Evolutionary conservation across 2,797 vertebrate species (phyloP), one percentile per base, ranked within the genome.

Genomic region (Tiaroga cobitis): DNA sequence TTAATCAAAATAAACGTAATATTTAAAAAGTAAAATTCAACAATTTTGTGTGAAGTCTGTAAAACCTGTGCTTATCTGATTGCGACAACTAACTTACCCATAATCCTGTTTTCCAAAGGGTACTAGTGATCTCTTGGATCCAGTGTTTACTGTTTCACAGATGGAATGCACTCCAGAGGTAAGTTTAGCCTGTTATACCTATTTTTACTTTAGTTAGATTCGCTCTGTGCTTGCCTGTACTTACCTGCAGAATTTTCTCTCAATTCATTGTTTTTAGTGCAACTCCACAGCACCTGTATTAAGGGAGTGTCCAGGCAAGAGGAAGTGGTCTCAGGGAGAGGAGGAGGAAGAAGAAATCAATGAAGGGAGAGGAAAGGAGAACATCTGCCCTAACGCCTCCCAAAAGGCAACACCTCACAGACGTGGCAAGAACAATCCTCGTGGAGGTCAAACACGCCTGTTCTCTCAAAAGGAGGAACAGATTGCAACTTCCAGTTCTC

Each of bases 321-420:
- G 93, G 89, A 95, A 95, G 87, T 88, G 95, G 19, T 90, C 78
- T 24, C 83, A 7, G 2, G 29, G 26, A 15, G 72, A 78, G 1
- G 86, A 78, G 1, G 86, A 90, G 37, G 89, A 87, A 18, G 88
- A 89, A 0, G 4, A 39, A 4, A 76, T 73, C 1, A 61, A 65
- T 0, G 81, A 84, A 69, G 63, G 29, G 29, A 84, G 10, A 11
- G 91, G 88, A 49, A 90, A 94, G 2, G 95, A 96, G 89, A 96
- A 96, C 51, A 10, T 82, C 29, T 93, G 92, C 87, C 94, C 94
- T 0, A 95, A 94, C 15, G 49, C 83, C 3, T 41, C 61, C 24
- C 88, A 92, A 18, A 94, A 92, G 74, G 83, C 85, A 7, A 93
- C 95, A 0, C 92, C 94, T 18, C 85, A 90, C 18, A 90, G 92